These are phyloP conservation scores for Chaetodon trifasciatus DNA, from an alignment of 2,797 vertebrate genomes.

Conservation along the genomic window DNA sequence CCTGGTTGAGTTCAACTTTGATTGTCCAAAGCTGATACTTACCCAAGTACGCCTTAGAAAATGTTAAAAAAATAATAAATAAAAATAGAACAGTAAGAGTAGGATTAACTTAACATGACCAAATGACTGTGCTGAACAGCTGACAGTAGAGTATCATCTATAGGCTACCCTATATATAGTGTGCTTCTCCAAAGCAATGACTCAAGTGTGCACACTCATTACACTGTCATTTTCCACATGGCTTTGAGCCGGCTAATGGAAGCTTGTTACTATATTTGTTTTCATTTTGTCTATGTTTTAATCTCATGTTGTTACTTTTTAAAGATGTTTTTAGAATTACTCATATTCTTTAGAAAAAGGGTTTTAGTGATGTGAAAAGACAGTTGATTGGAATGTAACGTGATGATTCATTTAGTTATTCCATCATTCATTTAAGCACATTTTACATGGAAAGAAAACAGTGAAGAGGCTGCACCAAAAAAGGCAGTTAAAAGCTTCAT, in stretches of 20 bases:
- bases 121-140: not conserved
- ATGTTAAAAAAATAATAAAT: too few species aligned
- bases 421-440: not conserved
- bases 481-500: not conserved
- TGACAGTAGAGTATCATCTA: not conserved
- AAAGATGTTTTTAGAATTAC: not conserved
- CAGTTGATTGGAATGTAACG: not conserved
- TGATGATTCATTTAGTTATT: not conserved
- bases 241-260: not conserved
- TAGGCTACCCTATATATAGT: not conserved
- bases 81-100: not conserved
- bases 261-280: not conserved
- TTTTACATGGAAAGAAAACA: not conserved
- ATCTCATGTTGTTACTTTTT: not conserved
- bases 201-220: not conserved
- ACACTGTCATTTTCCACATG: slow-evolving; percentile 5
- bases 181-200: not conserved
- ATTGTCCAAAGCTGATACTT: not conserved
- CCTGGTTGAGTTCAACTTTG: not conserved
- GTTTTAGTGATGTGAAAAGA: not conserved
- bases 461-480: not conserved
- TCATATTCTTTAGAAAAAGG: not conserved
- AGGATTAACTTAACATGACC: not conserved
- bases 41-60: too few species aligned
- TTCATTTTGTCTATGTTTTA: not conserved